phyloP scores from a whole-genome alignment of 2,113 vertebrate genomes.

The Myotis lucifugus region DNA sequence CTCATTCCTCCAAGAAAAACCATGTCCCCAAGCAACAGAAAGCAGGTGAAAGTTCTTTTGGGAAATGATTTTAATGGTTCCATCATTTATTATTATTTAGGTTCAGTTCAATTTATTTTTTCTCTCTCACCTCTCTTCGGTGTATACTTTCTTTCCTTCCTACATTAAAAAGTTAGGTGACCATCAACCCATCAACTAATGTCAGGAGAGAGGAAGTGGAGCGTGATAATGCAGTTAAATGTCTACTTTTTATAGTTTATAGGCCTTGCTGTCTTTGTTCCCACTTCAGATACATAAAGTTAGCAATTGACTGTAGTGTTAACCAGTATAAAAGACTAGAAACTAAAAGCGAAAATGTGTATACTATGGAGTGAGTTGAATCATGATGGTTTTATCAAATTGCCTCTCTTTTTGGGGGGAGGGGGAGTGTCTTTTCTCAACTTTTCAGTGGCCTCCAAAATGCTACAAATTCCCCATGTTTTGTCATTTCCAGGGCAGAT shows the following conservation, averaged over 20 bases:
- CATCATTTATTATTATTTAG: conserved; percentile 12
- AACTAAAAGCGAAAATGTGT: background rate
- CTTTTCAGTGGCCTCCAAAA: background rate
- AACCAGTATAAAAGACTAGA: background rate
- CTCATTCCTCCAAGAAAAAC: conserved; percentile 19
- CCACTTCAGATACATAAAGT: background rate
- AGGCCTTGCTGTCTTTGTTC: background rate
- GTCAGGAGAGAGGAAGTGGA: background rate
- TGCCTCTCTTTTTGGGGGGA: background rate
- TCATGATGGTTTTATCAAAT: background rate
- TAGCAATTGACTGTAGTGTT: background rate
- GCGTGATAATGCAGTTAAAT: background rate
- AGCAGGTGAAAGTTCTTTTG: background rate
- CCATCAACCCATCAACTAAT: background rate
- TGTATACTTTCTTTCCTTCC: background rate
- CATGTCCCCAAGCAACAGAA: background rate
- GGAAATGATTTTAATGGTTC: background rate
- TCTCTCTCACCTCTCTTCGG: background rate
- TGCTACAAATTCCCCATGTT: background rate
- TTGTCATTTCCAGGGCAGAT: conserved; percentile 30
- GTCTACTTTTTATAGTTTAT: background rate
- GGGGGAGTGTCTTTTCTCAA: background rate
- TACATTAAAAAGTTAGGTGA: background rate
- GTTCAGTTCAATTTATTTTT: background rate
- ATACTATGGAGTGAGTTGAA: background rate